Conservation (phyloP, 2,888 invertebrate species). For the Tenthredo mesomela region DNA sequence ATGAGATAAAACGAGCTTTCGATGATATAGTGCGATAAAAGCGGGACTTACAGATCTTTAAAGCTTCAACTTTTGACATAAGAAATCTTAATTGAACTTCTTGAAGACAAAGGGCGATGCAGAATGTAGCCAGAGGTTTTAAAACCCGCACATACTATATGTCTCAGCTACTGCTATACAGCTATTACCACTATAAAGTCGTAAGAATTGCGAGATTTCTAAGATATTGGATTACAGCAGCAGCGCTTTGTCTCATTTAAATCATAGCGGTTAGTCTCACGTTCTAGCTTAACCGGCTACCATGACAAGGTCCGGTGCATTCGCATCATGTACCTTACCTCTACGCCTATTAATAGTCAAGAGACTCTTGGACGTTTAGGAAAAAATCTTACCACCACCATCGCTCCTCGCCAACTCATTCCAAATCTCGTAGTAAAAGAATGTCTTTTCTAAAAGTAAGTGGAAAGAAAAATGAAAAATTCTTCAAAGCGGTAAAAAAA, state of each 20-base stretch:
- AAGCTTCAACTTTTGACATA: neutral
- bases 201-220: constrained; percentile 67
- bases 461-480: neutral
- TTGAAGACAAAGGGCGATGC: neutral
- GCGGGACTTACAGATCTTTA: neutral
- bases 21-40: neutral
- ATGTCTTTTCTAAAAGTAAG: no score
- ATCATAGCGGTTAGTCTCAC: constrained; percentile 70
- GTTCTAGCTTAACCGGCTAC: constrained; percentile 64
- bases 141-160: neutral
- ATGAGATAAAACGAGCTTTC: constrained; percentile 1
- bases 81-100: neutral
- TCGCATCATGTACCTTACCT: constrained; percentile 1
- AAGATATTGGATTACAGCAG: constrained; percentile 68
- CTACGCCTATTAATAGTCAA: constrained; percentile 10
- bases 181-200: neutral
- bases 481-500: no score
- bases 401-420: neutral
- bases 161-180: neutral
- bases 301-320: constrained; percentile 44
- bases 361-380: neutral
- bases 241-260: constrained; percentile 69
- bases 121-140: neutral
- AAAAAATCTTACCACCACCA: neutral
- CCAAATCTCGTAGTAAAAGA: no score